Evolutionary conservation across 2,888 invertebrate species (phyloP).

Genomic region (Atethmia centrago): DNA sequence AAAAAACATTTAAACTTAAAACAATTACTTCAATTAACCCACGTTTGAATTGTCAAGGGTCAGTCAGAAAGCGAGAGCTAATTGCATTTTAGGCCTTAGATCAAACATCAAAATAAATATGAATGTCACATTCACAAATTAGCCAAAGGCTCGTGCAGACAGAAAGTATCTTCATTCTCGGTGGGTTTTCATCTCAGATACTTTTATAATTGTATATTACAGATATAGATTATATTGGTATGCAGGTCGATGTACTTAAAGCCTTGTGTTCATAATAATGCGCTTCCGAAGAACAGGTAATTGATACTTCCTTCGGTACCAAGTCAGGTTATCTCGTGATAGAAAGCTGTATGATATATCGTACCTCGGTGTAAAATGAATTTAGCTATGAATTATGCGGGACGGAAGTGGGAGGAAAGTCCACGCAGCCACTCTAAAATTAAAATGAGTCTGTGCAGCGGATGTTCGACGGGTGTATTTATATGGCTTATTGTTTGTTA

Average conservation of each 20-base stretch:
- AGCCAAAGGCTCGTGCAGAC: too few relatives aligned
- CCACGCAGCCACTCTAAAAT: not conserved
- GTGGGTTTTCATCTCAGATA: slow-evolving; percentile 49
- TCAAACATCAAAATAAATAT: too few relatives aligned
- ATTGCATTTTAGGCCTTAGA: too few relatives aligned
- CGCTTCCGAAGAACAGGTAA: slow-evolving; percentile 19
- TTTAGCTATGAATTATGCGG: not conserved
- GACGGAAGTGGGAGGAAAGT: not conserved
- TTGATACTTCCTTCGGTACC: slow-evolving; percentile 25
- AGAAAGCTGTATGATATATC: slow-evolving; percentile 7
- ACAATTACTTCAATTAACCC: too few relatives aligned
- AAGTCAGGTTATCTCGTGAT: slow-evolving; percentile 5
- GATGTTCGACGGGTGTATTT: not conserved
- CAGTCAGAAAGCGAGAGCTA: too few relatives aligned
- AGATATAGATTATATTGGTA: slow-evolving; percentile 70
- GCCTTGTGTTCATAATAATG: slow-evolving; percentile 21
- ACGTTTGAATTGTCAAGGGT: too few relatives aligned
- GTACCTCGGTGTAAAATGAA: not conserved
- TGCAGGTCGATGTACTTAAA: slow-evolving; percentile 53
- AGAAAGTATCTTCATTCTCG: not conserved
- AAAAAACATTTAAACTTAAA: too few relatives aligned
- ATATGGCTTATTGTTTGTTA: not conserved
- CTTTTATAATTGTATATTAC: too few relatives aligned
- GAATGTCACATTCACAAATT: too few relatives aligned
- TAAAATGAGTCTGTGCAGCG: not conserved